Base-by-base conservation (phyloP, 1,140 invertebrate species). In the Drosophila willistoni region DNA sequence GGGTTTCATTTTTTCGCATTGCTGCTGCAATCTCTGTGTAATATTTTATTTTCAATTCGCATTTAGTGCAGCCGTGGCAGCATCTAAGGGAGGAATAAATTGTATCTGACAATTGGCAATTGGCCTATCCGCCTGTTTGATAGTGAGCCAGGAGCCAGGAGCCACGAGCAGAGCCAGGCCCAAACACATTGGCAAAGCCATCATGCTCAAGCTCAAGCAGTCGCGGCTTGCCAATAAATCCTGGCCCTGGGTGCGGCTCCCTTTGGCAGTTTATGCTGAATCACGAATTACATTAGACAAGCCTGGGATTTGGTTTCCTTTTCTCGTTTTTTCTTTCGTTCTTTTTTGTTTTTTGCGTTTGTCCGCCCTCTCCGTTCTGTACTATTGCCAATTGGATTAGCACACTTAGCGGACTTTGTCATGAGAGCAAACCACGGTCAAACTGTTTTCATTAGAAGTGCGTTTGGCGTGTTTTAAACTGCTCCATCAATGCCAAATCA, bases 21-120 rank as follows among this genome's bases (percentile, higher is more conserved):
- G 68, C 63, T 71, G 69, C 74, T 81, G 85, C 84, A 89, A 89
- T 89, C 84, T 89, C 85, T 66, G 80, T 75, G 84, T 89, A 89
- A 89, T 89, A 89, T 89, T 89, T 89, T 89, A 89, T 89, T 89
- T 89, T 89, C 84, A 90, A 90, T 89, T 89, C 84, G 85, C 84
- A 89, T 89, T 89, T 89, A 90, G 84, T 84, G 85, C 85, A 87
- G 80, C 80, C 77, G 71, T 83, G 80, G 79, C 84, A 73, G 79
- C 77, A 84, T 75, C 84, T 83, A 84, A 79, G 84, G 84, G 84
- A 80, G 77, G 77, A 90, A 89, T 89, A 89, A 89, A 89, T 89
- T 89, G 85, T 90, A 89, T 89, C 84, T 89, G 84, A 89, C 84
- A 89, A 89, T 89, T 89, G 84, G 84, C 84, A 89, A 89, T 89